phyloP scores from a whole-genome alignment of 2,797 vertebrate genomes.

The Eremophila alpestris region DNA sequence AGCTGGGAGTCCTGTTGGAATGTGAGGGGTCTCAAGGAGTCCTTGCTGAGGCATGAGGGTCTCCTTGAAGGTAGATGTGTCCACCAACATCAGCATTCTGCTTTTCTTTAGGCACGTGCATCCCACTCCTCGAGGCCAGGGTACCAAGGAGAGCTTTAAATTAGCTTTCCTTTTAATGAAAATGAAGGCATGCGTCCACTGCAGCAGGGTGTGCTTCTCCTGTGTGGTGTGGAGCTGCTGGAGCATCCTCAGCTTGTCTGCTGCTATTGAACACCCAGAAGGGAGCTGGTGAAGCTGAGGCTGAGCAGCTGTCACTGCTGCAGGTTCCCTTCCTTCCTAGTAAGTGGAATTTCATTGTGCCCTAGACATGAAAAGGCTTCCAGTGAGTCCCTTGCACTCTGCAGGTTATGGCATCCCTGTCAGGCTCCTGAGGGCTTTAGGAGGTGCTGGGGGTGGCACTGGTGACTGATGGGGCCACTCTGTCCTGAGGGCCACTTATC shows the following conservation, averaged over 20 bases:
- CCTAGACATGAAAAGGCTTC: not conserved
- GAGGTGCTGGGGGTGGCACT: not conserved
- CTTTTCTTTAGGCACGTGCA: not conserved
- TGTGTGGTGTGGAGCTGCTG: not conserved
- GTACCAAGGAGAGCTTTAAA: not conserved
- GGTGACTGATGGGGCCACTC: not conserved
- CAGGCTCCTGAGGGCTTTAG: not conserved
- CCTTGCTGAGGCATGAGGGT: fast-evolving
- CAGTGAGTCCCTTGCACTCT: too few relatives aligned
- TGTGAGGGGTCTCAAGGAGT: not conserved
- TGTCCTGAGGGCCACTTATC: not conserved
- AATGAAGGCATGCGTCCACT: not conserved
- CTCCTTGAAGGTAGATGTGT: fast-evolving
- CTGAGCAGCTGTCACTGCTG: not conserved
- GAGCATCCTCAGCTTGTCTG: not conserved
- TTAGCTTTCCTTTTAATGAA: not conserved
- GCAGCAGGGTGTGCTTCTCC: not conserved
- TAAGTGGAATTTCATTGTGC: not conserved
- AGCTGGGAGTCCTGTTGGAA: fast-evolving
- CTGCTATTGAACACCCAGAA: not conserved
- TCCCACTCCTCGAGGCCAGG: fast-evolving
- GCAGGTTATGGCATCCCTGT: not conserved
- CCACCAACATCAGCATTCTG: fast-evolving
- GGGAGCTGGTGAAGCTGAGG: not conserved
- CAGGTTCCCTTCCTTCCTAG: not conserved